Evolutionary conservation across 2,888 invertebrate genomes (phyloP), one percentile per base, ranked within the genome.

Genomic region (Drosophila antonietae): DNA sequence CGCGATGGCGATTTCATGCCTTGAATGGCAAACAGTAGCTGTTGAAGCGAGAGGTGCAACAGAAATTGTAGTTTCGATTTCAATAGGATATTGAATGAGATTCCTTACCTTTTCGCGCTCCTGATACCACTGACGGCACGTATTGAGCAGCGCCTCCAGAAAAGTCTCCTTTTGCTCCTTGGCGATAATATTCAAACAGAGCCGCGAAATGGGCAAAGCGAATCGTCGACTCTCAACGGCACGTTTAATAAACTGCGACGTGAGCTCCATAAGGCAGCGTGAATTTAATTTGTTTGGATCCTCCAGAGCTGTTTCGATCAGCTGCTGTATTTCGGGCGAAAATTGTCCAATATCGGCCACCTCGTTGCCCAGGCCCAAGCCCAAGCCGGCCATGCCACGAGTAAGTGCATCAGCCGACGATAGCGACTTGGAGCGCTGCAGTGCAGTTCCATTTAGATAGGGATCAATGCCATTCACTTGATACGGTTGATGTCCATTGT

Each of bases 121-220:
- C 92, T 97, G 97, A 93, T 97, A 97, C 96, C 96, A 96, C 93
- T 97, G 97, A 92, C 97, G 96, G 92, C 97, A 97, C 46, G 96
- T 97, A 93, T 98, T 98, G 80, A 98, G 94, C 80, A 98, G 94
- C 43, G 97, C 96, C 93, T 98, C 98, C 86, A 97, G 94, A 93
- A 97, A 98, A 47, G 97, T 97, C 93, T 97, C 97, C 80, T 96
- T 96, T 88, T 95, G 95, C 93, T 98, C 98, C 92, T 96, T 96
- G 94, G 97, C 97, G 81, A 97, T 97, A 57, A 97, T 97, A 69
- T 96, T 95, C 88, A 97, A 95, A 93, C 97, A 97, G 78, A 97
- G 94, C 74, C 97, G 95, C 12, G 97, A 97, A 60, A 97, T 97
- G 31, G 97, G 95, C 91, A 97, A 95, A 51, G 97, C 96, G 93